Conservation (phyloP, 2,888 invertebrate genomes). For the Nomada flava region DNA sequence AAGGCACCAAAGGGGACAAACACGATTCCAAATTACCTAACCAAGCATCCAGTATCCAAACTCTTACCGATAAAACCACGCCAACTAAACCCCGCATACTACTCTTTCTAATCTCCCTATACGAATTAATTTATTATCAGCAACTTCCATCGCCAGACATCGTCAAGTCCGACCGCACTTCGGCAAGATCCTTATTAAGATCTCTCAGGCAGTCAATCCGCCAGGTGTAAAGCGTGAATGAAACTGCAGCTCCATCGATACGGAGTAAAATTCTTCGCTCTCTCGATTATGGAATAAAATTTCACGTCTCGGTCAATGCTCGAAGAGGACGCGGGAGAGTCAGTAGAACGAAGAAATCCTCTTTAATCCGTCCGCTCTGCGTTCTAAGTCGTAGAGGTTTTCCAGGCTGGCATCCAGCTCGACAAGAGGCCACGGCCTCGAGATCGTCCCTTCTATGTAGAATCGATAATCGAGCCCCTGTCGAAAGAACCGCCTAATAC, state of each 20-base stretch:
- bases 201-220: neutral
- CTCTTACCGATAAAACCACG: too few species aligned
- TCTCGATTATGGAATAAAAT: slow-evolving; percentile 11
- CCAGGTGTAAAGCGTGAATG: neutral
- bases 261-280: neutral
- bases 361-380: slow-evolving; percentile 49
- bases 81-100: too few species aligned
- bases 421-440: slow-evolving; percentile 5
- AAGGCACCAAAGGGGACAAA: too few species aligned
- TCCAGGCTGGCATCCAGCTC: slow-evolving; percentile 16
- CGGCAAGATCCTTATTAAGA: slow-evolving; percentile 22
- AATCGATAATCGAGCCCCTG: slow-evolving; percentile 58
- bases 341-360: slow-evolving; percentile 33
- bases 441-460: slow-evolving; percentile 2
- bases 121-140: too few species aligned
- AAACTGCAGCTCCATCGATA: slow-evolving; percentile 7
- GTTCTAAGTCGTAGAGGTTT: slow-evolving; percentile 30
- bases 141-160: too few species aligned
- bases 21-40: too few species aligned
- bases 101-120: too few species aligned
- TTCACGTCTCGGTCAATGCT: neutral
- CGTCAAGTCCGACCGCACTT: neutral
- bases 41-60: too few species aligned
- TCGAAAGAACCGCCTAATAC: slow-evolving; percentile 54
- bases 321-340: neutral